phyloP scores from a whole-genome alignment of 2,113 vertebrate species.

The Melanerpes formicivorus region DNA sequence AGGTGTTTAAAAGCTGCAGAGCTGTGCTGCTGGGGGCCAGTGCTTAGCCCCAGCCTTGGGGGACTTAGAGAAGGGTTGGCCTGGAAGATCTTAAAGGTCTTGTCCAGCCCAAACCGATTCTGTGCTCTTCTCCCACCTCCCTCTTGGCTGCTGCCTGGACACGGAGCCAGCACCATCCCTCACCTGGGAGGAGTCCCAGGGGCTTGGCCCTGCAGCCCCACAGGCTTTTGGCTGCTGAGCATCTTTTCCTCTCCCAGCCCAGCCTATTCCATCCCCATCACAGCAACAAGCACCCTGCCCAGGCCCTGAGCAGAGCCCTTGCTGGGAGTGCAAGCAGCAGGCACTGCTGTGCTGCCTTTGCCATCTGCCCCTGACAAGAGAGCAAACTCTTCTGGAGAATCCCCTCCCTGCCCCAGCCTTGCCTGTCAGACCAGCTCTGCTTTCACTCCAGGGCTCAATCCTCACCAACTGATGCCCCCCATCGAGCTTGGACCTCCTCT shows the following conservation, averaged over 20 bases:
- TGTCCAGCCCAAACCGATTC: no score
- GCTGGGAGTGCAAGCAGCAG: neutral
- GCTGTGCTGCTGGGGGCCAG: no score
- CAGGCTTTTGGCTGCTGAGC: fast-evolving
- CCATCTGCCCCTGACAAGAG: neutral
- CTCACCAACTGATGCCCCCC: fast-evolving
- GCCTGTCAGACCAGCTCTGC: neutral
- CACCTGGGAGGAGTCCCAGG: neutral
- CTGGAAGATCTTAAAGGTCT: no score
- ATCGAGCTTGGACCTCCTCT: fast-evolving
- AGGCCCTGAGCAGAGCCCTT: fast-evolving
- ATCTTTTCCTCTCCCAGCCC: neutral
- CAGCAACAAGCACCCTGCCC: fast-evolving
- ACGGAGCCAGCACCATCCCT: fast-evolving
- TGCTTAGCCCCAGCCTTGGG: no score
- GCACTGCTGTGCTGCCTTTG: fast-evolving
- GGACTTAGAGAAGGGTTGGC: no score
- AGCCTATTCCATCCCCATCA: fast-evolving
- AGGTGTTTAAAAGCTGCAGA: no score
- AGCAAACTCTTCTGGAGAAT: neutral
- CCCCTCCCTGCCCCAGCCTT: neutral
- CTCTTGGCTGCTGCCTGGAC: fast-evolving
- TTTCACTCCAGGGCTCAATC: neutral
- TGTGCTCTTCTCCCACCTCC: neutral
- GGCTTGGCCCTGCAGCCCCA: neutral